A percentile compares a stretch with the other conserved stretches of the same genome.
Evolutionary conservation across 2,888 invertebrate species (phyloP).

Genomic region (Ctena decussata): DNA sequence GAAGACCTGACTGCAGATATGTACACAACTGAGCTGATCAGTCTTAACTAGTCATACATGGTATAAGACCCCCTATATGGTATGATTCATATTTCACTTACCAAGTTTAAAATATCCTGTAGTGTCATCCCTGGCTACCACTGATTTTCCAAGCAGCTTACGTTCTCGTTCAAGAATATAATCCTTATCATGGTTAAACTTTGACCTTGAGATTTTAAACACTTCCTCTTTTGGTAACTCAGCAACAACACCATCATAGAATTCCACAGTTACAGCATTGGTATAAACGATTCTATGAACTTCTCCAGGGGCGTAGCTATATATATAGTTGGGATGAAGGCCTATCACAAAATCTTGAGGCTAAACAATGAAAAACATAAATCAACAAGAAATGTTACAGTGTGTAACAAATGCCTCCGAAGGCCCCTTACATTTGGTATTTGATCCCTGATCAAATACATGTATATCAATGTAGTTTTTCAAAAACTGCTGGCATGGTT

Average conservation of each 20-base stretch:
- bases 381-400: neutral
- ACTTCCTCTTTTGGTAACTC: slow-evolving; percentile 35
- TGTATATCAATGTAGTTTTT: no score
- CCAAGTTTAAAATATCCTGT: slow-evolving; percentile 40
- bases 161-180: slow-evolving; percentile 33
- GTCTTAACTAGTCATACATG: no score
- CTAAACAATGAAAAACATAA: slow-evolving; percentile 27
- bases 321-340: slow-evolving; percentile 55
- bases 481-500: no score
- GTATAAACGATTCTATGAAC: slow-evolving; percentile 23
- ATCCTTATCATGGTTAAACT: slow-evolving; percentile 39
- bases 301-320: slow-evolving; percentile 54
- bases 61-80: no score
- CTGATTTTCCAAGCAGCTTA: slow-evolving; percentile 11
- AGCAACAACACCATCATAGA: slow-evolving; percentile 37
- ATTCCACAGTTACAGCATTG: slow-evolving; percentile 35
- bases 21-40: no score
- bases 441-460: no score
- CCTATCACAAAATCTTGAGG: slow-evolving; percentile 50
- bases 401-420: no score
- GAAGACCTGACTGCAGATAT: no score
- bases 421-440: no score
- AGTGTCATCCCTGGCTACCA: slow-evolving; percentile 46
- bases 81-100: no score
- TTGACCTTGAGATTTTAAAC: slow-evolving; percentile 34